Conservation (phyloP, 2,113 vertebrate species). For the Peromyscus maniculatus region DNA sequence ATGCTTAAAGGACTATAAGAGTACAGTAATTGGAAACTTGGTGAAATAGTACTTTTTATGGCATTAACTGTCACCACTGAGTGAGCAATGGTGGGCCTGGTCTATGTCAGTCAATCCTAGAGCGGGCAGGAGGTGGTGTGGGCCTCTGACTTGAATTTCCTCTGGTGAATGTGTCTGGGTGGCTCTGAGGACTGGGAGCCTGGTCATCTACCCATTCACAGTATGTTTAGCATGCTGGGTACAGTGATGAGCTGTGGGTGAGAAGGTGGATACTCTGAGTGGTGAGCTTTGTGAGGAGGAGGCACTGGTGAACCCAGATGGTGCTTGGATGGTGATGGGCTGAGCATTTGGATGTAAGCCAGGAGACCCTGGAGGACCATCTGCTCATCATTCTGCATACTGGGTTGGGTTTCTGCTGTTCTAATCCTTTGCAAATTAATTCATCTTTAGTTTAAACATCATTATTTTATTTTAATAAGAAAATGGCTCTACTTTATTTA, state of each 20-base stretch:
- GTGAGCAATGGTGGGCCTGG: fast-evolving
- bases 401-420: slow-evolving; percentile 12
- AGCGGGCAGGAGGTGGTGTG: background rate
- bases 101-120: background rate
- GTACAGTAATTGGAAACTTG: fast-evolving
- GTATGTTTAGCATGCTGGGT: background rate
- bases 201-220: background rate
- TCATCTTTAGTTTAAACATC: slow-evolving; percentile 39
- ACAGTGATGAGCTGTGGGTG: background rate
- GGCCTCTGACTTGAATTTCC: background rate
- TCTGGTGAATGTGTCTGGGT: background rate
- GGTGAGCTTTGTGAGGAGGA: background rate
- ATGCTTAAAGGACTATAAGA: background rate
- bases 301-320: background rate
- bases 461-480: slow-evolving; percentile 52
- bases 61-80: background rate
- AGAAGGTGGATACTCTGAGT: background rate
- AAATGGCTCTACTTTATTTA: background rate
- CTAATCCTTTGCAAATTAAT: background rate
- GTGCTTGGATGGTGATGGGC: background rate
- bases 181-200: background rate
- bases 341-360: background rate
- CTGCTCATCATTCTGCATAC: background rate
- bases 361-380: background rate
- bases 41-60: background rate